Evolutionary conservation across 2,888 invertebrate genomes (phyloP).

Genomic region (Scrobipalpa costella): DNA sequence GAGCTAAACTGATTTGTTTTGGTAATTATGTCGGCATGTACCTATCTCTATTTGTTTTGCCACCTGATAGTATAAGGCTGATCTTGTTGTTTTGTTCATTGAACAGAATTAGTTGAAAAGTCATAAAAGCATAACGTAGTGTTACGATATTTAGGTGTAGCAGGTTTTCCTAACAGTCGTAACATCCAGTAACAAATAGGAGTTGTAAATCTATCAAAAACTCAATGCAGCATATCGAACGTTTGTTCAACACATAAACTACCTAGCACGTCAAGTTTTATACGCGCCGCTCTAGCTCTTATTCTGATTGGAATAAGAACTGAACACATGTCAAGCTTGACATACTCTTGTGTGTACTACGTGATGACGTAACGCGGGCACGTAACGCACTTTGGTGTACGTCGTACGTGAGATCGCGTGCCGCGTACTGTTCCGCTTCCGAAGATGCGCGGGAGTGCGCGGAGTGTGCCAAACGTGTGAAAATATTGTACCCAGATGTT

Average conservation of each 20-base stretch:
- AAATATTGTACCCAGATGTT: conserved; percentile 30
- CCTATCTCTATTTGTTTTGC: too few relatives aligned
- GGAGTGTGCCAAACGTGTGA: conserved; percentile 46
- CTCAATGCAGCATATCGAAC: conserved; percentile 7
- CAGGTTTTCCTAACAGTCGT: too few relatives aligned
- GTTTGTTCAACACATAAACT: neutral
- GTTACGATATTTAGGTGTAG: too few relatives aligned
- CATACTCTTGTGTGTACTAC: neutral
- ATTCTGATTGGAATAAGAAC: too few relatives aligned
- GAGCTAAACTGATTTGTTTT: too few relatives aligned
- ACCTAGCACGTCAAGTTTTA: neutral
- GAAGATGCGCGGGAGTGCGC: conserved; percentile 50
- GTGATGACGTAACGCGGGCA: conserved; percentile 21
- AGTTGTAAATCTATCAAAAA: conserved; percentile 15
- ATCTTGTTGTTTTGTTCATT: too few relatives aligned
- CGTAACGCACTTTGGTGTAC: conserved; percentile 24
- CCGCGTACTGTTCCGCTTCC: conserved; percentile 60
- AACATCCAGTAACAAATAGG: conserved; percentile 3
- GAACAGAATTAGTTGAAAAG: too few relatives aligned
- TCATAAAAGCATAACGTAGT: too few relatives aligned
- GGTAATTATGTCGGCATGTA: too few relatives aligned
- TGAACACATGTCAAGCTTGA: neutral
- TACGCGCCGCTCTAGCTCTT: too few relatives aligned
- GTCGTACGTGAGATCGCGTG: conserved; percentile 30
- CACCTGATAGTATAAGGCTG: too few relatives aligned